Conservation (phyloP, 1,140 invertebrate species). For the Colletes latitarsis region DNA sequence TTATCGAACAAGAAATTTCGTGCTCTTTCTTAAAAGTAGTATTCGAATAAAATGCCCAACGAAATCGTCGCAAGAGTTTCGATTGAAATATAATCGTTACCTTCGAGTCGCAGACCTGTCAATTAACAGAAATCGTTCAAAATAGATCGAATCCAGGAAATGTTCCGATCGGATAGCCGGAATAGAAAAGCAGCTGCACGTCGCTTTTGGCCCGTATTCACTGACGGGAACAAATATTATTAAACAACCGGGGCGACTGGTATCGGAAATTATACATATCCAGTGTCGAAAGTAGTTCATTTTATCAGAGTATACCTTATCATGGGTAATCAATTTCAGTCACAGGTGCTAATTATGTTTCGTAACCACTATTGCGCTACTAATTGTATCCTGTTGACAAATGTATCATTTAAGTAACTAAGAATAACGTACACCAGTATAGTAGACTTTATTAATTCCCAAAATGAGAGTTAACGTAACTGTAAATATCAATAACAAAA, state of each 20-base stretch:
- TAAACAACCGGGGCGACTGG: background rate
- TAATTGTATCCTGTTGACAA: constrained; percentile 31
- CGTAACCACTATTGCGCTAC: constrained; percentile 50
- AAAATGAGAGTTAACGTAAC: too few relatives aligned
- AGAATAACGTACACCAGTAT: background rate
- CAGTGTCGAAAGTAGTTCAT: constrained; percentile 25
- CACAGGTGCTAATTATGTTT: constrained; percentile 70
- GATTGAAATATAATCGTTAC: background rate
- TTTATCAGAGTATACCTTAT: constrained; percentile 31
- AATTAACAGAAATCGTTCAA: too few relatives aligned
- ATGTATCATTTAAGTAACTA: constrained; percentile 19
- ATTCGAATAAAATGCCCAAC: too few relatives aligned
- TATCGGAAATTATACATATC: constrained; percentile 23
- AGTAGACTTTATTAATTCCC: background rate
- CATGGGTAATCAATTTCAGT: constrained; percentile 17
- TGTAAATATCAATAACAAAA: too few relatives aligned
- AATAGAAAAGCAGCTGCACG: too few relatives aligned
- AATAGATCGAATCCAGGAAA: too few relatives aligned
- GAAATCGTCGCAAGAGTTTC: background rate
- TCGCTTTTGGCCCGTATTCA: too few relatives aligned
- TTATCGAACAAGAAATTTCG: too few relatives aligned
- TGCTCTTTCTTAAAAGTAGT: too few relatives aligned
- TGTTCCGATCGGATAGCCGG: too few relatives aligned
- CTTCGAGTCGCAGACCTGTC: too few relatives aligned
- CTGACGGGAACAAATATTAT: background rate